Evolutionary conservation across 2,113 vertebrate genomes (phyloP).

Genomic region (Pteruthius melanotis): DNA sequence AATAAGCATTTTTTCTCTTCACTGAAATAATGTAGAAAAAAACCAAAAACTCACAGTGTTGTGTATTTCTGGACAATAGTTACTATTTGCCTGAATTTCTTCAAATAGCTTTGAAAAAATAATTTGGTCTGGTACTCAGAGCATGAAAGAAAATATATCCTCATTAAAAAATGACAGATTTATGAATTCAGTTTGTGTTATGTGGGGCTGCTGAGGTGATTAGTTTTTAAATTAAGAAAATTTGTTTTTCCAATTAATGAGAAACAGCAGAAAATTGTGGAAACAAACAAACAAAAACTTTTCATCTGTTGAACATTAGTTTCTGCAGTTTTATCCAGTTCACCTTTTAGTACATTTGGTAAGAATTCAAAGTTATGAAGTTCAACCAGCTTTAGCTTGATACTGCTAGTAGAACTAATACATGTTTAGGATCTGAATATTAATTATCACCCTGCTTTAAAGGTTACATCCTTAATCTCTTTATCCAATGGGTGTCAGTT

Average conservation of each 20-base stretch:
- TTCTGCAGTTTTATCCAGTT: background rate
- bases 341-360: background rate
- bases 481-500: background rate
- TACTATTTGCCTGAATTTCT: background rate
- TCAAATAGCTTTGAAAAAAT: background rate
- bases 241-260: background rate
- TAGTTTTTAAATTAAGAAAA: conserved; percentile 42
- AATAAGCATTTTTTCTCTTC: background rate
- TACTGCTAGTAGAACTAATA: background rate
- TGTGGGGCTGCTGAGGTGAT: background rate
- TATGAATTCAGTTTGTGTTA: background rate
- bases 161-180: background rate
- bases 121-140: background rate
- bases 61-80: background rate
- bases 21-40: background rate
- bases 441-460: background rate
- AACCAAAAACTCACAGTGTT: background rate
- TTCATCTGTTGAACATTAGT: conserved; percentile 2
- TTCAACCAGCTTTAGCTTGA: background rate
- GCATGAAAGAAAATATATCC: background rate
- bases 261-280: background rate
- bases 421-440: background rate
- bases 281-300: background rate
- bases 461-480: background rate
- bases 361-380: background rate